Base-by-base conservation (phyloP, 92 coral and sea anemone genomes). In the Nematostella vectensis region DNA sequence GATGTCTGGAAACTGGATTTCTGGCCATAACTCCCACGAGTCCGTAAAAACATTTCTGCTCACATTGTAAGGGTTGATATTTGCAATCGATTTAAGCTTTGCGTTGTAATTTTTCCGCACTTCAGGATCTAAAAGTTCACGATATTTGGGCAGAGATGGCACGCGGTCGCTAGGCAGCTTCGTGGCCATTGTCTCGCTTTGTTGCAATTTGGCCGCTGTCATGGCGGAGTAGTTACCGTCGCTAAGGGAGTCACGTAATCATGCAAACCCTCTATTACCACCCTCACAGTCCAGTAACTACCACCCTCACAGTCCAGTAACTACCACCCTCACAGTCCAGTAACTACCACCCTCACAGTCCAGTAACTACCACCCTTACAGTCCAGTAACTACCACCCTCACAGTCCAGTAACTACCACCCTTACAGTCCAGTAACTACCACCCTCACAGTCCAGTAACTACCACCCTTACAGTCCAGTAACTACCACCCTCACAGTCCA, bases 161-260 rank as follows among this genome's bases (percentile, higher is more conserved):
- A 58, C 57, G 9, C 65, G 48, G 25, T 68, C 74, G 11, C 11
- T n/a, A n/a, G n/a, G 13, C 28, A 28, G 26, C 25, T 2, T 45
- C 45, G 58, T 50, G 40, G 66, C 66, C 75, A 57, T 68, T n/a
- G n/a, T n/a, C n/a, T n/a, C n/a, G n/a, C n/a, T 8, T 68, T 68
- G 63, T 15, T 39, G 55, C 33, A 40, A 17, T 30, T 4, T 56
- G 73, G 63, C 69, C 13, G 11, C 65, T 57, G 58, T 44, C 74
- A 68, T 68, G 65, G 58, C 74, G 74, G 63, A 44, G 65, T 67
- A 57, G 74, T 57, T 44, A 67, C 74, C 22, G 65, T 67, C 48
- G 74, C 74, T 56, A 67, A 30, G 51, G 24, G 28, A 24, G 72
- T 57, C 63, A 65, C 62, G 72, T 54, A 62, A 47, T 56, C 38